Conservation (phyloP, 1,140 invertebrate species). For the Drosophila persimilis region DNA sequence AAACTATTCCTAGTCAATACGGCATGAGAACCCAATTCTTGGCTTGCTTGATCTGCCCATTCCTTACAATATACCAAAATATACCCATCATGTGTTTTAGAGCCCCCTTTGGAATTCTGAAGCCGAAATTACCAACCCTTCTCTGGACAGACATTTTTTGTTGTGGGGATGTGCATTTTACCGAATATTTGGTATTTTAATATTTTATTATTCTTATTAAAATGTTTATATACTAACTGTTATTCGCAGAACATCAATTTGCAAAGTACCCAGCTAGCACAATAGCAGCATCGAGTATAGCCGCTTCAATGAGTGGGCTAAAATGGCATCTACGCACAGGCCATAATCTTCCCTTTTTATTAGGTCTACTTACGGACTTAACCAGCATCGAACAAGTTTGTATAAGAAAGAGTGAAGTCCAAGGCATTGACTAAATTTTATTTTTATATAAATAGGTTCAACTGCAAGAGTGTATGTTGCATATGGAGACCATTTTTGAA, state of each 20-base stretch:
- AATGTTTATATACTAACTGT: no score
- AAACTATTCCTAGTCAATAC: no score
- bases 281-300: conserved; percentile 92
- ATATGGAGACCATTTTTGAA: conserved; percentile 87
- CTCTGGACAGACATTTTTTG: no score
- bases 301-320: conserved; percentile 90
- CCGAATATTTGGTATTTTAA: neutral
- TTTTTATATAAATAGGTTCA: conserved; percentile 84
- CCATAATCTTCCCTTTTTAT: conserved; percentile 62
- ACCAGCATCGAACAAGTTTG: conserved; percentile 76
- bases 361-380: conserved; percentile 69
- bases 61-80: no score
- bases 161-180: neutral
- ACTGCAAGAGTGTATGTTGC: conserved; percentile 86
- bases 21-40: no score
- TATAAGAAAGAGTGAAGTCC: neutral
- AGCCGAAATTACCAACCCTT: no score
- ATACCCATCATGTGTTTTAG: no score
- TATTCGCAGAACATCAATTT: no score
- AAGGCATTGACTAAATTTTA: neutral
- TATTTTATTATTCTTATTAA: no score
- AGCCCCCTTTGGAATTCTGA: no score
- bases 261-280: conserved; percentile 91
- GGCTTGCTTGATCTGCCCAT: no score
- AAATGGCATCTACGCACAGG: conserved; percentile 87